Evolutionary conservation across 2,113 vertebrate species (phyloP).

Genomic region (Rutilus rutilus): DNA sequence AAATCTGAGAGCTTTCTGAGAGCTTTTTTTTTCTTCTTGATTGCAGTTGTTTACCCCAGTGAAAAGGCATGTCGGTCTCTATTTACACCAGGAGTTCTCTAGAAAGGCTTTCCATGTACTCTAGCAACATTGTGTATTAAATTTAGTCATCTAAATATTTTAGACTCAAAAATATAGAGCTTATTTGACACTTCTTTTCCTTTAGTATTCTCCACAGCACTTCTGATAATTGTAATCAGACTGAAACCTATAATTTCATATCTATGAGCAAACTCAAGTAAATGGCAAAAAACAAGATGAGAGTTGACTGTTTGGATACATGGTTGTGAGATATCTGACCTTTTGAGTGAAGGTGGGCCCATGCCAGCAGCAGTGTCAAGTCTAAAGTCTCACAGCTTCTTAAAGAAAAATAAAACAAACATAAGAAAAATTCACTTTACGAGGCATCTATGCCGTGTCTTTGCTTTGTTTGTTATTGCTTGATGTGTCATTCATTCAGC

Average conservation of each 20-base stretch:
- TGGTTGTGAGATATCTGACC: constrained; percentile 38
- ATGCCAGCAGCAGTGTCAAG: constrained; percentile 22
- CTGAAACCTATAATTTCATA: not conserved
- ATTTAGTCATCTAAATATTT: not conserved
- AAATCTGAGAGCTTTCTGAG: no score
- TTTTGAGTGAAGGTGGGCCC: constrained; percentile 29
- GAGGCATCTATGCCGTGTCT: not conserved
- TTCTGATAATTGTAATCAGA: constrained; percentile 7
- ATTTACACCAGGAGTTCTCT: not conserved
- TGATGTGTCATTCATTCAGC: not conserved
- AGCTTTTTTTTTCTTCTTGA: not conserved
- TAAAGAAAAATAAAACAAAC: not conserved
- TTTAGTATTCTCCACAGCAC: not conserved
- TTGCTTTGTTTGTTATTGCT: not conserved
- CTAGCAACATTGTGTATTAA: not conserved
- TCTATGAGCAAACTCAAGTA: not conserved
- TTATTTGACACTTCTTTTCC: not conserved
- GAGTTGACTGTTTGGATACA: not conserved
- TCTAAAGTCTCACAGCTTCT: constrained; percentile 3
- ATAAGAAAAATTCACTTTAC: not conserved
- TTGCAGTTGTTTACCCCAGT: not conserved
- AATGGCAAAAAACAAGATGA: constrained; percentile 5
- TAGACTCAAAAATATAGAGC: not conserved
- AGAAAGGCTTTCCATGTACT: not conserved
- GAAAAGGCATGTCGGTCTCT: constrained; percentile 10